Evolutionary conservation across 2,797 vertebrate genomes (phyloP).

Genomic region (Epinephelus awoara): DNA sequence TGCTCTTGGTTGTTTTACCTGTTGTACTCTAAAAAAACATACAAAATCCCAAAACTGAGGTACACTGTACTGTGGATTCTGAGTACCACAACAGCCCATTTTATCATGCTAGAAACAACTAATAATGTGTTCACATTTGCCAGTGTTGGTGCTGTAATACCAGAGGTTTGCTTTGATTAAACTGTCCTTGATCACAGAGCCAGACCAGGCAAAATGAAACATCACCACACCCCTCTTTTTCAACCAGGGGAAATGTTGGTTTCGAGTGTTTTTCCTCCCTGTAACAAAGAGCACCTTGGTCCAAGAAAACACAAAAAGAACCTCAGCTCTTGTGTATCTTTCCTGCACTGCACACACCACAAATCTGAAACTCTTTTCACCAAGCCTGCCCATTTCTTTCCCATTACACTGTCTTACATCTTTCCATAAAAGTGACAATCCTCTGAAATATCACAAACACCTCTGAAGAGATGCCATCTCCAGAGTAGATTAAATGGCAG

Average conservation of each 20-base stretch:
- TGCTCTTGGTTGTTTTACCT: not conserved
- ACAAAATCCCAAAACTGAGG: not conserved
- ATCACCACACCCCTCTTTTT: not conserved
- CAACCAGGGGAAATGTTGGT: not conserved
- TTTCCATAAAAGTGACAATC: slow-evolving; percentile 66
- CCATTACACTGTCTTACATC: slow-evolving; percentile 56
- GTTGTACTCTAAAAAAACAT: not conserved
- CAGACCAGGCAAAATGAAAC: not conserved
- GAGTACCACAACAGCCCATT: not conserved
- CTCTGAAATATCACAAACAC: slow-evolving; percentile 70
- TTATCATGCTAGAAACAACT: not conserved
- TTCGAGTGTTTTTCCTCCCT: slow-evolving; percentile 1
- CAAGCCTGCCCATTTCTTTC: slow-evolving; percentile 40
- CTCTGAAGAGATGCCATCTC: slow-evolving; percentile 70
- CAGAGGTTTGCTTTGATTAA: not conserved
- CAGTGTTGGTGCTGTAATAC: not conserved
- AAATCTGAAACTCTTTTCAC: slow-evolving; percentile 32
- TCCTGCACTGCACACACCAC: not conserved
- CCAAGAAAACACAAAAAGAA: slow-evolving; percentile 7
- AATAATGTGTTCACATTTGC: not conserved
- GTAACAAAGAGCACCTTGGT: slow-evolving; percentile 27
- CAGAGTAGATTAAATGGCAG: slow-evolving; percentile 69
- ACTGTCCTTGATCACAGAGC: not conserved
- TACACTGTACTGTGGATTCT: not conserved
- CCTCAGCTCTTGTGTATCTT: slow-evolving; percentile 10